phyloP scores from a whole-genome alignment of 2,888 invertebrate species.

The Leucophora obtusa region DNA sequence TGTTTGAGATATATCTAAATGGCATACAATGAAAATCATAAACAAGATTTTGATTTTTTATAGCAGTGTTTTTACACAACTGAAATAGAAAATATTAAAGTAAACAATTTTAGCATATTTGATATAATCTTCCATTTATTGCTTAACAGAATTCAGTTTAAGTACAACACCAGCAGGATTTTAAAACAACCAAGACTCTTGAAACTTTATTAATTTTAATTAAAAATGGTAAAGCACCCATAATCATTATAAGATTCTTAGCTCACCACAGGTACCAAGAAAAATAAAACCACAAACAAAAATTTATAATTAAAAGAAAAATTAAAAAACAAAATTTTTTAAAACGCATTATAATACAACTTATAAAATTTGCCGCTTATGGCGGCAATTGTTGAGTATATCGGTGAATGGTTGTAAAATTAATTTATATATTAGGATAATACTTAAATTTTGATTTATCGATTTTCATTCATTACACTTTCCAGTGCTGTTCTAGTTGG shows the following conservation, averaged over 20 bases:
- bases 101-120: no score
- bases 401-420: no score
- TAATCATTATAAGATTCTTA: constrained; percentile 23
- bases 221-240: constrained; percentile 27
- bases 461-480: no score
- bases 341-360: background rate
- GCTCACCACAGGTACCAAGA: constrained; percentile 34
- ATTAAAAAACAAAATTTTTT: background rate
- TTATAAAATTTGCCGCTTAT: background rate
- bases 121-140: background rate
- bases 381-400: background rate
- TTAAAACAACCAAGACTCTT: constrained; percentile 1
- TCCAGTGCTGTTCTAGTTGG: no score
- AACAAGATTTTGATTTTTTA: no score
- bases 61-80: no score
- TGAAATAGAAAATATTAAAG: no score
- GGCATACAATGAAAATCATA: no score
- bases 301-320: background rate
- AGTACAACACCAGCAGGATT: background rate
- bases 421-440: no score
- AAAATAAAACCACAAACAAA: background rate
- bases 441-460: no score
- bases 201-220: constrained; percentile 51
- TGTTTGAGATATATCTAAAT: no score
- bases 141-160: background rate